These are phyloP conservation scores for Rhagoletis zephyria DNA, from an alignment of 1,140 invertebrate species.

Conservation along the genomic window DNA sequence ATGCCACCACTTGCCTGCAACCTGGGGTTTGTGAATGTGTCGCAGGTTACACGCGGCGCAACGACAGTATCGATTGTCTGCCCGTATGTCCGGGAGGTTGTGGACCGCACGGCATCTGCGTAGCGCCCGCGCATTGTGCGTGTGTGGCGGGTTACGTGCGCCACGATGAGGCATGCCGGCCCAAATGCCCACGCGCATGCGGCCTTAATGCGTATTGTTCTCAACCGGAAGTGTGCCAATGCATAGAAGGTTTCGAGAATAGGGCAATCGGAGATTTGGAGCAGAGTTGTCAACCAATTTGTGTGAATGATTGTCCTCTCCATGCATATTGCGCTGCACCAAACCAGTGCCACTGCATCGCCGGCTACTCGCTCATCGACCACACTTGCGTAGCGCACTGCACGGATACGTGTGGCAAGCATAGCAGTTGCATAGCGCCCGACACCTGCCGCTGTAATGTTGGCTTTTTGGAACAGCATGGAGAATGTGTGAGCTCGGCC, in stretches of 20 bases:
- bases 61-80: not conserved
- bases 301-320: not conserved
- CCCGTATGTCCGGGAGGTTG: not conserved
- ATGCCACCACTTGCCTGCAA: not conserved
- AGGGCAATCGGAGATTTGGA: not conserved
- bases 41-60: not conserved
- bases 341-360: not conserved
- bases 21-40: not conserved
- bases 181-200: not conserved
- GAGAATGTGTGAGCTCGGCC: not conserved
- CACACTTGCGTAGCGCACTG: not conserved
- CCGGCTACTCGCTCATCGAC: not conserved
- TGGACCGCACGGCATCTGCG: not conserved
- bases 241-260: not conserved
- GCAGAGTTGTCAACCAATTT: not conserved
- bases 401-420: not conserved
- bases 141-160: not conserved
- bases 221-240: not conserved
- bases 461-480: not conserved
- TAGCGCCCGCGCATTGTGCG: not conserved
- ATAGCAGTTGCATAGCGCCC: slow-evolving; percentile 2
- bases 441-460: not conserved
- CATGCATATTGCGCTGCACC: not conserved
- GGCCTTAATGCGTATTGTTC: not conserved
- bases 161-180: not conserved